A percentile compares a stretch with the other conserved stretches of the same genome.
phyloP scores from a whole-genome alignment of 2,113 vertebrate species.

The Nannospalax galili region DNA sequence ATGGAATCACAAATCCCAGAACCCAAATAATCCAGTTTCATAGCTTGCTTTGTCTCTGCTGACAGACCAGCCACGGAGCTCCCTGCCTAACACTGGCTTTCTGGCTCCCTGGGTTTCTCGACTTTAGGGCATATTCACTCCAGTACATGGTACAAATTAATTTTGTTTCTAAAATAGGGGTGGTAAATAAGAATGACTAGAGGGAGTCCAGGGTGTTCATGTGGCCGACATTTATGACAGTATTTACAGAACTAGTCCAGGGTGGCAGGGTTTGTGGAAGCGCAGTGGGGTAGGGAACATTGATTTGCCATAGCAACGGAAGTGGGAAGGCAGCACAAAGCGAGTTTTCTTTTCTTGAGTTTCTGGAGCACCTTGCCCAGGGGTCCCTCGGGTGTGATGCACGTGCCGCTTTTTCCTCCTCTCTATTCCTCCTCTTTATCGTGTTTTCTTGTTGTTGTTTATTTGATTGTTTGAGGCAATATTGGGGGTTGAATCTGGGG shows the following conservation, averaged over 20 bases:
- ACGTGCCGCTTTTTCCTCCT: conserved; percentile 65
- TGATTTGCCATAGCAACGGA: conserved; percentile 78
- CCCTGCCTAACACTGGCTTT: neutral
- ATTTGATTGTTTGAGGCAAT: too few relatives aligned
- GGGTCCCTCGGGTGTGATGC: conserved; percentile 29
- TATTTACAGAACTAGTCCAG: conserved; percentile 77
- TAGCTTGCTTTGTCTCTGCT: neutral
- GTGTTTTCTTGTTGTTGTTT: too few relatives aligned
- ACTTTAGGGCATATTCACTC: conserved; percentile 74
- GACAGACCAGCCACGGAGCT: fast-evolving
- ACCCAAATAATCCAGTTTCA: fast-evolving
- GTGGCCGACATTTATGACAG: conserved; percentile 78
- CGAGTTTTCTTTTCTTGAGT: conserved; percentile 63
- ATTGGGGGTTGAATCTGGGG: too few relatives aligned
- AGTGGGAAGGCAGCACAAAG: conserved; percentile 47
- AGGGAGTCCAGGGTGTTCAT: conserved; percentile 71
- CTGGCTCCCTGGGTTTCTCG: neutral
- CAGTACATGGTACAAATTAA: conserved; percentile 74
- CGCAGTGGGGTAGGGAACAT: neutral
- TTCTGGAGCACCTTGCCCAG: conserved; percentile 45
- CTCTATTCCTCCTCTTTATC: neutral
- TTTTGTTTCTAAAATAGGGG: conserved; percentile 76
- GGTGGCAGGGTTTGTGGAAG: conserved; percentile 59
- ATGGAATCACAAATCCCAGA: neutral
- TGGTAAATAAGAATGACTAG: conserved; percentile 78